Evolutionary conservation across 2,113 vertebrate genomes (phyloP), one percentile per base, ranked within the genome.

Genomic region (Nyctibius bracteatus): DNA sequence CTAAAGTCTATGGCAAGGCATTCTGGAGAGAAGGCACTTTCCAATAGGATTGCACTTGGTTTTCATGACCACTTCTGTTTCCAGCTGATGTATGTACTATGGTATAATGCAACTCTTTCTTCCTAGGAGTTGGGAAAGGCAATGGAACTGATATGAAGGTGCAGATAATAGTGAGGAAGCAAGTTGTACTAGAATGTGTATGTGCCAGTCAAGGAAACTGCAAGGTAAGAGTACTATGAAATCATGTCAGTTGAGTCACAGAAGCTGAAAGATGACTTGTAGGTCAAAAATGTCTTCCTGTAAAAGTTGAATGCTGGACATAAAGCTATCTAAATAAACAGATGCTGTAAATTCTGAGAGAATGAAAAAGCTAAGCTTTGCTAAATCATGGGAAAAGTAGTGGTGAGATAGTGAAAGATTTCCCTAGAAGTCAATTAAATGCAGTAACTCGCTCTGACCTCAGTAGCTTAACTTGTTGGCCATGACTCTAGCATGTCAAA

Each of bases 121-220:
- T 89, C 55, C 59, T 95, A 99, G 99, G 99, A 94, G 97, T 99
- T 96, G 99, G 99, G 49, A 98, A 98, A 89, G 98, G 98, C 41
- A 97, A 99, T 54, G 99, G 99, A 93, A 98, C 89, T 62, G 99
- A 99, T 90, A 96, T 99, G 79, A 98, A 97, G 80, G 93, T 99
- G 80, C 98, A 99, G 94, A 98, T 99, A 90, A 95, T 98, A 54
- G 95, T 98, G 88, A 98, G 55, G 90, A 98, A 98, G 66, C 95
- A 98, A 94, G 89, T 97, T 52, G 95, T 99, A 28, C 99, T 99
- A 88, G 98, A 98, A 31, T 98, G 99, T 81, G 94, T 98, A 19
- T 99, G 99, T 70, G 98, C 97, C 92, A 98, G 90, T 94, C 99
- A 98, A 89, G 93, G 98, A 61, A 99, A 99, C 97, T 99, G 98